Base-by-base conservation (phyloP, 2,797 vertebrate species). In the Crax fasciolata region DNA sequence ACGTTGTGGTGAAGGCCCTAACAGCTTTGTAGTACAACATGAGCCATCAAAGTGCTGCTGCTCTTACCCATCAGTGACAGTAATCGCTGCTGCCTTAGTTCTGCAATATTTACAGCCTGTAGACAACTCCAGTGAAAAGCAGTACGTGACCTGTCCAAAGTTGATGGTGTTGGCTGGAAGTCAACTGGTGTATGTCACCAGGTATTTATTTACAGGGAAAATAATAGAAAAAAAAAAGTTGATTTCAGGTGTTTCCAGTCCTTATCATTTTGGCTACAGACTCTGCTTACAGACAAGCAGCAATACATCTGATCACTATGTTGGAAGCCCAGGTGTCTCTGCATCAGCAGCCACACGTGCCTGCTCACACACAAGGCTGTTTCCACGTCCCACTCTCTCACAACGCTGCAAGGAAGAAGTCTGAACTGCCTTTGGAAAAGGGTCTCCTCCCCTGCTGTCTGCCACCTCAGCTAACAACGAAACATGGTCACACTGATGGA, bases 341-440 rank as follows among this genome's bases (percentile, higher is more conserved):
- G 12, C 27, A 51, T 35, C 7, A 90, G 35, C 44, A 81, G 27
- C 10, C 6, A 1, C 12, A 8, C 0, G 2, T 8, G 11, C 32
- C 28, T 84, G 89, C 23, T 76, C 32, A 72, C 32, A 73, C n/a
- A 43, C 32, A 35, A 0, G 16, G 24, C 11, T 3, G 0, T 62
- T 92, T 70, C 39, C 30, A 72, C 1, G 2, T n/a, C 46, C n/a
- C 27, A 24, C 49, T 35, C 43, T 71, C 54, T 61, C 78, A 39
- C n/a, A 70, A 15, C 18, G 35, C 5, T 4, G 7, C 2, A 4
- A 84, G 77, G 44, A 75, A 68, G 28, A 58, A 71, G 32, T 14
- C 28, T 75, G 62, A 62, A 78, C 38, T 28, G 15, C 39, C 43
- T 39, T 59, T 51, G 52, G 68, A 18, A 76, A 73, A 72, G 13